Conservation (phyloP, 2,888 invertebrate genomes). For the Caprella mutica region DNA sequence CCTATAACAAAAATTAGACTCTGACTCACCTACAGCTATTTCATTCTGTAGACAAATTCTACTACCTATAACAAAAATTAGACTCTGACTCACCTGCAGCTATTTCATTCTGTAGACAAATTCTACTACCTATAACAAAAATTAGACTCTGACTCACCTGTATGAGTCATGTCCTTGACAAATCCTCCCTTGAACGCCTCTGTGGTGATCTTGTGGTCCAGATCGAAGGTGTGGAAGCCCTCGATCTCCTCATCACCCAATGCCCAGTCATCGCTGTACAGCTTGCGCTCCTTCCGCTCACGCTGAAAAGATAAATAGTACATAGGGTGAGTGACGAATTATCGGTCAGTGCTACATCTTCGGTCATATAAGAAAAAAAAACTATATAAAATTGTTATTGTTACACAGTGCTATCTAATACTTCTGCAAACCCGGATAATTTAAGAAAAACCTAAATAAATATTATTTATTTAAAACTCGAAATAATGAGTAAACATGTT, state of each 20-base stretch:
- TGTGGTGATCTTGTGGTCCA: constrained; percentile 29
- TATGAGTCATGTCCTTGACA: constrained; percentile 31
- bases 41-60: constrained; percentile 28
- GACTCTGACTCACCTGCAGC: background rate
- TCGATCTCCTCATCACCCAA: constrained; percentile 55
- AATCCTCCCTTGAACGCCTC: constrained; percentile 28
- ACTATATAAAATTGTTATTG: too few species aligned
- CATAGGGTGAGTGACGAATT: too few species aligned
- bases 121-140: background rate
- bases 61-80: too few species aligned
- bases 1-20: background rate
- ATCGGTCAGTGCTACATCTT: too few species aligned
- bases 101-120: background rate
- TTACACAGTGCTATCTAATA: too few species aligned
- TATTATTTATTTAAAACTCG: too few species aligned
- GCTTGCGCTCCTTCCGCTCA: constrained; percentile 80
- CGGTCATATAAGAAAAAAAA: too few species aligned
- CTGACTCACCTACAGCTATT: constrained; percentile 17
- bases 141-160: constrained; percentile 14
- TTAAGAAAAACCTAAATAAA: too few species aligned
- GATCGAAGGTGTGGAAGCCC: constrained; percentile 32
- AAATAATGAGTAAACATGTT: too few species aligned
- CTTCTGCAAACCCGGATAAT: too few species aligned
- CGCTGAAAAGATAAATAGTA: constrained; percentile 48
- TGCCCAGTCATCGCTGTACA: constrained; percentile 86